Conservation (phyloP, 2,888 invertebrate species). For the Xylota sylvarum region DNA sequence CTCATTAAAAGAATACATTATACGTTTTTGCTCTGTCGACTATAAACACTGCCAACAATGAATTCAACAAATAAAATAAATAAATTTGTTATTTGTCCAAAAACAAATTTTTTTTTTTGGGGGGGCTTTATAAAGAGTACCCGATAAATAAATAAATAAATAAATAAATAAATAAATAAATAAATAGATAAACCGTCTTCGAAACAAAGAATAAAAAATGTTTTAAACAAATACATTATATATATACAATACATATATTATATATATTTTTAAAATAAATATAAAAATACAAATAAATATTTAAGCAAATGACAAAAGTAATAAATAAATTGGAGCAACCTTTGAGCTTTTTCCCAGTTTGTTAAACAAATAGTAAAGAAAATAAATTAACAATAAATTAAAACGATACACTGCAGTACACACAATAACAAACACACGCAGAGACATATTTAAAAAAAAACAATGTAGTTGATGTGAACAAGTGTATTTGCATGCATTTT, state of each 20-base stretch:
- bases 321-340: slow-evolving; percentile 65
- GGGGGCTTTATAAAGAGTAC: slow-evolving; percentile 59
- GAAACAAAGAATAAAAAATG: slow-evolving; percentile 69
- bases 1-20: slow-evolving; percentile 9
- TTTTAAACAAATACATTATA: slow-evolving; percentile 71
- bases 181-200: slow-evolving; percentile 68
- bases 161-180: slow-evolving; percentile 24
- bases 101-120: slow-evolving; percentile 41
- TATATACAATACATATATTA: slow-evolving; percentile 74
- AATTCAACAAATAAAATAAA: slow-evolving; percentile 61
- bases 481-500: slow-evolving; percentile 66
- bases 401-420: slow-evolving; percentile 41
- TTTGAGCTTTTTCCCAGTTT: slow-evolving; percentile 76
- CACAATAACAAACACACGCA: slow-evolving; percentile 22
- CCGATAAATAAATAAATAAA: slow-evolving; percentile 53
- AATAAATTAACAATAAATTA: slow-evolving; percentile 53
- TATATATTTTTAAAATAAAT: slow-evolving; percentile 73
- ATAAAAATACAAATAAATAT: slow-evolving; percentile 36
- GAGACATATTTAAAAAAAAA: background rate
- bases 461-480: slow-evolving; percentile 57
- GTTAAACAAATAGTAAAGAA: slow-evolving; percentile 73
- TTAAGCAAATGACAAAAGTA: slow-evolving; percentile 15
- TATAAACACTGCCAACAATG: slow-evolving; percentile 77
- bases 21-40: slow-evolving; percentile 77
- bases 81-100: slow-evolving; percentile 74